Evolutionary conservation across 2,113 vertebrate species (phyloP).

Genomic region (Zeus faber): DNA sequence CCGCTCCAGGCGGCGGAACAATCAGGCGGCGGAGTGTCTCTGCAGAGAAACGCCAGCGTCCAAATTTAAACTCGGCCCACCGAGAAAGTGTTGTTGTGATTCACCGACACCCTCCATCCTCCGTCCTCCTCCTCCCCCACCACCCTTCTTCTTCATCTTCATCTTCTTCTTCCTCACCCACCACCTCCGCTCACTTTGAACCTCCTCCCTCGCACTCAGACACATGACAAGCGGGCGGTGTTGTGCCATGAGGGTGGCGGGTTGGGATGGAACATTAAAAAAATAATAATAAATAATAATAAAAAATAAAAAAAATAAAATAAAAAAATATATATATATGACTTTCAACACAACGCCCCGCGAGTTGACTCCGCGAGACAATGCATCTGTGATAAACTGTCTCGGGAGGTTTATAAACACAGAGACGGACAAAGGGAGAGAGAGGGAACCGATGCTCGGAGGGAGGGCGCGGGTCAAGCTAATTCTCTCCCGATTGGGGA

Average conservation of each 20-base stretch:
- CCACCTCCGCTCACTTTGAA: conserved; percentile 22
- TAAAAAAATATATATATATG: conserved; percentile 38
- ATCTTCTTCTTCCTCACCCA: background rate
- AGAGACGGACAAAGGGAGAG: conserved; percentile 31
- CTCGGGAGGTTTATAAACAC: conserved; percentile 82
- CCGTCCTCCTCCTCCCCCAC: background rate
- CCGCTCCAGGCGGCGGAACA: conserved; percentile 47
- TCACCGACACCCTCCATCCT: conserved; percentile 28
- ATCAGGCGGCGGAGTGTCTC: conserved; percentile 45
- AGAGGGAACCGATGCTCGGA: conserved; percentile 40
- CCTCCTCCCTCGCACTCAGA: conserved; percentile 27
- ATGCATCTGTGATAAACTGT: conserved; percentile 89
- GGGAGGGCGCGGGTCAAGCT: conserved; percentile 45
- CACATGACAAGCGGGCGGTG: conserved; percentile 49
- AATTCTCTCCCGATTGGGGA: conserved; percentile 73
- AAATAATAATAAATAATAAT: no score
- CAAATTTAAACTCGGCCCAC: conserved; percentile 49
- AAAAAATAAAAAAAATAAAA: no score
- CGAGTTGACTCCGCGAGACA: conserved; percentile 74
- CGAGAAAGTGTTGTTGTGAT: conserved; percentile 54
- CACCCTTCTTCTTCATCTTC: background rate
- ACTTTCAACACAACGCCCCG: conserved; percentile 71
- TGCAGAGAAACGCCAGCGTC: conserved; percentile 34
- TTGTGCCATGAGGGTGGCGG: background rate
- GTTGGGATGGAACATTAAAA: no score